These are phyloP conservation scores for Prostheceraeus crozeri DNA, from an alignment of 2,888 invertebrate genomes.

Conservation along the genomic window DNA sequence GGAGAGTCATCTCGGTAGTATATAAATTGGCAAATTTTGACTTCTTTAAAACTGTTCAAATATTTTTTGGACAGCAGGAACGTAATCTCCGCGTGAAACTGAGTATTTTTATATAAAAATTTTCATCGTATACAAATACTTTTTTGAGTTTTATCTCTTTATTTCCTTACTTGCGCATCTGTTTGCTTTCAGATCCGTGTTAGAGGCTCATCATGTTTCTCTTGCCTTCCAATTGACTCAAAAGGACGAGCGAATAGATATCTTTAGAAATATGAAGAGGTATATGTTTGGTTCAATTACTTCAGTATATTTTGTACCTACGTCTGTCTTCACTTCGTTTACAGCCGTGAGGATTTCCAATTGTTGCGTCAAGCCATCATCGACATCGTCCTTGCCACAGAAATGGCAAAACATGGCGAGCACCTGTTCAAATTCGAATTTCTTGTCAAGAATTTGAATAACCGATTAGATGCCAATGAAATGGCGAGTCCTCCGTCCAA, in stretches of 20 bases:
- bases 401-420: constrained; percentile 98
- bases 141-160: too few relatives aligned
- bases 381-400: constrained; percentile 96
- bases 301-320: constrained; percentile 55
- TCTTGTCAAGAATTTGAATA: not conserved
- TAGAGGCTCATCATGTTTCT: constrained; percentile 92
- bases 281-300: too few relatives aligned
- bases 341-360: constrained; percentile 75
- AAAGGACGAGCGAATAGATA: constrained; percentile 81
- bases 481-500: too few relatives aligned
- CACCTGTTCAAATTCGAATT: constrained; percentile 78
- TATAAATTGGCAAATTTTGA: too few relatives aligned
- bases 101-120: too few relatives aligned
- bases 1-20: too few relatives aligned
- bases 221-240: constrained; percentile 85
- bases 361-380: constrained; percentile 79
- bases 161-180: too few relatives aligned
- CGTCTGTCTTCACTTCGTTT: too few relatives aligned
- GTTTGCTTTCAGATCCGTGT: constrained; percentile 62
- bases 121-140: too few relatives aligned
- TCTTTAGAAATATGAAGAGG: constrained; percentile 67
- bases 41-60: too few relatives aligned
- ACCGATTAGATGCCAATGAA: constrained; percentile 67
- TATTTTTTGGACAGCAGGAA: too few relatives aligned
- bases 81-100: too few relatives aligned